These are phyloP conservation scores for Cacajao melanocephalus DNA, from an alignment of 2,797 vertebrate species.

Conservation along the genomic window DNA sequence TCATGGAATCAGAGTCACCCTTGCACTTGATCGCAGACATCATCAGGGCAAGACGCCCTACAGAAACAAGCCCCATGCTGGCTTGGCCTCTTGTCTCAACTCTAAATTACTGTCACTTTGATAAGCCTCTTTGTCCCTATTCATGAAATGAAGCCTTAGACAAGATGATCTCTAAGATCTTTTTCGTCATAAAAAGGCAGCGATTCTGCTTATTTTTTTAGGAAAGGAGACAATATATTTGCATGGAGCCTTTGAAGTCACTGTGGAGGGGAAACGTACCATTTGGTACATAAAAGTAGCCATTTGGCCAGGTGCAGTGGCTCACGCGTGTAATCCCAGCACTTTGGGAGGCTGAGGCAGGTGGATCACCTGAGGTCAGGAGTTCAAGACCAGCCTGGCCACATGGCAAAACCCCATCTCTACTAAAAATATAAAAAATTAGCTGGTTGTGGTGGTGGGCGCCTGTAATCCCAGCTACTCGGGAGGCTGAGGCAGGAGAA, in stretches of 20 bases:
- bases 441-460: too few species aligned
- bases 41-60: background rate
- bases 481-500: too few species aligned
- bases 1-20: background rate
- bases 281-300: background rate
- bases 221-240: background rate
- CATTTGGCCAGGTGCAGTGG: background rate
- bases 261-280: background rate
- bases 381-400: too few species aligned
- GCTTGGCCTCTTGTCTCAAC: background rate
- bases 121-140: background rate
- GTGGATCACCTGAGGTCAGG: too few species aligned
- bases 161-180: background rate
- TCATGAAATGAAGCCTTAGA: background rate
- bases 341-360: too few species aligned
- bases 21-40: background rate
- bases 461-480: too few species aligned
- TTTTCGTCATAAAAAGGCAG: background rate
- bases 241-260: background rate
- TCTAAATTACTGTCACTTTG: background rate
- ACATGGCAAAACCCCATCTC: too few species aligned
- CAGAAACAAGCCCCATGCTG: rapidly evolving
- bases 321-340: too few species aligned
- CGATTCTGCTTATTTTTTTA: background rate
- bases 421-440: too few species aligned